phyloP scores from a whole-genome alignment of 2,113 vertebrate species.

The Ceyx melanurus region DNA sequence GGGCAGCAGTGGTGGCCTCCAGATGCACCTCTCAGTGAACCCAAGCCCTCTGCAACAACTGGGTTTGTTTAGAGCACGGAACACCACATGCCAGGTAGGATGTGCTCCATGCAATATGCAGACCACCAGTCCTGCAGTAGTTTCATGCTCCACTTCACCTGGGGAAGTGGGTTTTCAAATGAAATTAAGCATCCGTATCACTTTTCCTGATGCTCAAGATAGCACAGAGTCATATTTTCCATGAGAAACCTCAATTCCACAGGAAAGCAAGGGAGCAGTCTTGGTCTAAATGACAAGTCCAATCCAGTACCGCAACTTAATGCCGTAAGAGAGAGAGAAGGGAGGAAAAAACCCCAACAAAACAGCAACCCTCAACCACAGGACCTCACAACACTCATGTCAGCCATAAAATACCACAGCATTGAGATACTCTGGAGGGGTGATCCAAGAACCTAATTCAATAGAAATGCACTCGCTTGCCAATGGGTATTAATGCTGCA shows the following conservation, averaged over 20 bases:
- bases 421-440: conserved; percentile 36
- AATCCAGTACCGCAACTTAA: conserved; percentile 63
- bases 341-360: background rate
- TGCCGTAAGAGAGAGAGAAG: background rate
- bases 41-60: fast-evolving
- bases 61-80: background rate
- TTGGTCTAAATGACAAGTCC: conserved; percentile 61
- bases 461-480: conserved; percentile 57
- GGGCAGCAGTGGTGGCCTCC: background rate
- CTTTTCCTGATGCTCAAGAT: conserved; percentile 60
- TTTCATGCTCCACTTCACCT: conserved; percentile 54
- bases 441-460: conserved; percentile 65
- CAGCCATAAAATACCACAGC: conserved; percentile 63
- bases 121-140: background rate
- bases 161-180: conserved; percentile 25
- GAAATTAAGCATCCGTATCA: conserved; percentile 41
- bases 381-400: conserved; percentile 55
- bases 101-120: background rate
- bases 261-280: conserved; percentile 69
- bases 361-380: conserved; percentile 53
- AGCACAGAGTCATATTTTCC: conserved; percentile 75
- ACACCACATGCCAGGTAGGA: background rate
- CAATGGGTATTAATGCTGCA: conserved; percentile 34
- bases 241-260: conserved; percentile 78
- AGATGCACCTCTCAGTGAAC: background rate